phyloP scores from a whole-genome alignment of 2,888 invertebrate species.

The Myopa testacea region DNA sequence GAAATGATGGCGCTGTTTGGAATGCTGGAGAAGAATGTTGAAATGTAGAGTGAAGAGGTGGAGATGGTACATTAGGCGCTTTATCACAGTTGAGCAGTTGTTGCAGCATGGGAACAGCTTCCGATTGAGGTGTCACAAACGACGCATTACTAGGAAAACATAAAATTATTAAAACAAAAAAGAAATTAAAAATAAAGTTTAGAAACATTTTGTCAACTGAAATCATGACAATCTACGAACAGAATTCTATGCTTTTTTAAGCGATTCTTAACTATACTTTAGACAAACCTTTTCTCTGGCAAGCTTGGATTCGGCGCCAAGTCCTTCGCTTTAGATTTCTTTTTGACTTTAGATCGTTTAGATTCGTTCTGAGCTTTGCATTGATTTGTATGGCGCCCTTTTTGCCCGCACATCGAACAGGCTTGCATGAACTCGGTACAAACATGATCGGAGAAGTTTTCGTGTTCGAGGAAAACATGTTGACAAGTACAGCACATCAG shows the following conservation, averaged over 20 bases:
- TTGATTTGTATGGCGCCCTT: slow-evolving; percentile 63
- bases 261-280: background rate
- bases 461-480: slow-evolving; percentile 80
- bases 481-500: slow-evolving; percentile 86
- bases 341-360: slow-evolving; percentile 52
- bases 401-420: slow-evolving; percentile 65
- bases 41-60: slow-evolving; percentile 7
- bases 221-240: background rate
- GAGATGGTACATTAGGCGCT: background rate
- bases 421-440: slow-evolving; percentile 70
- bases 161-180: background rate
- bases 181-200: no score
- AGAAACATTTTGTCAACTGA: background rate
- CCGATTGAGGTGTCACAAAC: background rate
- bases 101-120: slow-evolving; percentile 34
- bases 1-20: background rate
- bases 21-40: background rate
- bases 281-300: slow-evolving; percentile 8
- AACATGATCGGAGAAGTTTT: slow-evolving; percentile 81
- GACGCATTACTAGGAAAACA: background rate
- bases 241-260: background rate
- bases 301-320: background rate
- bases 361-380: slow-evolving; percentile 61
- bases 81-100: slow-evolving; percentile 46
- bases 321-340: slow-evolving; percentile 48